Evolutionary conservation across 2,797 vertebrate species (phyloP).

Genomic region (Eulemur rubriventer): DNA sequence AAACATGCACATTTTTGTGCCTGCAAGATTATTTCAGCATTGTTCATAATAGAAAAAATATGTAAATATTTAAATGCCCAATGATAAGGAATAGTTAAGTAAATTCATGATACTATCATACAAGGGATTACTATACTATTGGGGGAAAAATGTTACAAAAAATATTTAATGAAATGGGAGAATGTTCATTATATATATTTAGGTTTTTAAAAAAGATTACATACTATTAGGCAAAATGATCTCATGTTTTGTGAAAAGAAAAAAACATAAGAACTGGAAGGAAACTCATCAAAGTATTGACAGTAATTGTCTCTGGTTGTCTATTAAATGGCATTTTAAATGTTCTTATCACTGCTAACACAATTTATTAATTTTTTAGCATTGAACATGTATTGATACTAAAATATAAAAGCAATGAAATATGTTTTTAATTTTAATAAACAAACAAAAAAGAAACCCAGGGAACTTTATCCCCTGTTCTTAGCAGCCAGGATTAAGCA

Average conservation of each 20-base stretch:
- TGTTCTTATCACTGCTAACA: neutral
- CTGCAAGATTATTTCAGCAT: neutral
- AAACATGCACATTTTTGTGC: neutral
- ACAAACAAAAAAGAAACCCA: neutral
- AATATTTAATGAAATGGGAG: neutral
- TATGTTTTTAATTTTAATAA: neutral
- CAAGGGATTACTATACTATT: neutral
- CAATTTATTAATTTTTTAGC: conserved; percentile 17
- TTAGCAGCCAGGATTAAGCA: neutral
- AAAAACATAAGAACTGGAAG: neutral
- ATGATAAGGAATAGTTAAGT: neutral
- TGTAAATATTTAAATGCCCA: neutral
- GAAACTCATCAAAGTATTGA: neutral
- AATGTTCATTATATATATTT: neutral
- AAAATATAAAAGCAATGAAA: neutral
- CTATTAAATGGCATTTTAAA: neutral
- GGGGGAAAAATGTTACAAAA: neutral
- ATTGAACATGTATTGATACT: neutral
- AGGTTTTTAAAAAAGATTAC: neutral
- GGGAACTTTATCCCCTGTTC: neutral
- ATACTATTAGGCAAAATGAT: neutral
- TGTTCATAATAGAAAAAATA: neutral
- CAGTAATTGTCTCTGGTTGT: neutral
- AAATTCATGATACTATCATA: neutral
- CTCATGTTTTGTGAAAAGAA: neutral